Conservation (phyloP, 2,888 invertebrate genomes). For the Tetrapedia diversipes region DNA sequence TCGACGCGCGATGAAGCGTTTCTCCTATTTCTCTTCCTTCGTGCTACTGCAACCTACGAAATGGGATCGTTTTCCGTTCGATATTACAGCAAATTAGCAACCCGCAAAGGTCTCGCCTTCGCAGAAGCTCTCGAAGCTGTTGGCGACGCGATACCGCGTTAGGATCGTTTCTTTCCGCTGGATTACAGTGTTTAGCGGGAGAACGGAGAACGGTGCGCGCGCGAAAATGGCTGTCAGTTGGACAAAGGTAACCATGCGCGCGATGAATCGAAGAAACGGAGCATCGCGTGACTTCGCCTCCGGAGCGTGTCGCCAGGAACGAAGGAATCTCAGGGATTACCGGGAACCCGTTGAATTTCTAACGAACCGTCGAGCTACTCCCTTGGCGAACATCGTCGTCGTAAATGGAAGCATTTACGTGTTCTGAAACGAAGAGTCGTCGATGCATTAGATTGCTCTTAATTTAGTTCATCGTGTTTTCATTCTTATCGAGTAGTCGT, state of each 20-base stretch:
- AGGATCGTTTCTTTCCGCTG: slow-evolving; percentile 3
- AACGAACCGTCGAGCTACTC: neutral
- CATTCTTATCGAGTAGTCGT: too few relatives aligned
- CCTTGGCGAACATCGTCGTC: neutral
- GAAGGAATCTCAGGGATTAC: slow-evolving; percentile 2
- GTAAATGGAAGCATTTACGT: too few relatives aligned
- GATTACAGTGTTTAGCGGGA: slow-evolving; percentile 47
- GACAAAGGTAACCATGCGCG: slow-evolving; percentile 1
- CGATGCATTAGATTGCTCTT: too few relatives aligned
- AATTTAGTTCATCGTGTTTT: too few relatives aligned
- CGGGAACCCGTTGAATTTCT: neutral
- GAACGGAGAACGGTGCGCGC: neutral
- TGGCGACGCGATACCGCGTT: neutral
- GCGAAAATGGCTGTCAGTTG: neutral
- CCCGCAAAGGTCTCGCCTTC: neutral
- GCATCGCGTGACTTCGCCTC: neutral
- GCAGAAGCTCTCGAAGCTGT: neutral
- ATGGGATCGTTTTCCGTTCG: neutral
- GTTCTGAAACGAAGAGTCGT: neutral
- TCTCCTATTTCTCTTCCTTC: neutral
- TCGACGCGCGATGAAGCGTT: neutral
- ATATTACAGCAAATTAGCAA: slow-evolving; percentile 17
- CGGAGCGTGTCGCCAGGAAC: neutral
- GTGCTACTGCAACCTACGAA: neutral
- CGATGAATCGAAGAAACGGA: slow-evolving; percentile 6